Evolutionary conservation across 23 tunicate species (phyloP).

Genomic region (Diplosoma virens): DNA sequence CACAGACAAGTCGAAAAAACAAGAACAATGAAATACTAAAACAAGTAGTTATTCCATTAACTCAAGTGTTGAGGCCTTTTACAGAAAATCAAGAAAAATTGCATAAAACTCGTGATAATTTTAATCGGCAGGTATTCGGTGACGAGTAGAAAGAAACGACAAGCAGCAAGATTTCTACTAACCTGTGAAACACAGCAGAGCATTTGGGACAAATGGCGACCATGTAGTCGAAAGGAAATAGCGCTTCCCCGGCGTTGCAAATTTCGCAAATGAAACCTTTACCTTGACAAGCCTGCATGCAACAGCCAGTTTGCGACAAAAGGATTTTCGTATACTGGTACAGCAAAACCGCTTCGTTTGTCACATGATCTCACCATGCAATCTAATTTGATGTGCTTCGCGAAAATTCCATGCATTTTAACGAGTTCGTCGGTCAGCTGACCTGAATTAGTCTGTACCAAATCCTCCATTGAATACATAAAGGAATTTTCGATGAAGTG

Average conservation of each 20-base stretch:
- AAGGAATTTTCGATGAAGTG: constrained; percentile 85
- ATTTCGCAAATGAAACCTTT: constrained; percentile 97
- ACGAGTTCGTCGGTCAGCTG: constrained; percentile 39
- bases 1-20: too few species aligned
- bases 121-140: too few species aligned
- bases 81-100: too few species aligned
- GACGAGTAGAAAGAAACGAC: neutral
- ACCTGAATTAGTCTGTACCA: constrained; percentile 49
- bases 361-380: constrained; percentile 52
- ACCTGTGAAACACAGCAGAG: constrained; percentile 84
- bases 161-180: constrained; percentile 2
- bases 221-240: constrained; percentile 81
- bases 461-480: constrained; percentile 83
- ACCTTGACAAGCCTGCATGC: constrained; percentile 62
- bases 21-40: too few species aligned
- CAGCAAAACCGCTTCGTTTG: neutral
- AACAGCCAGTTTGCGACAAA: neutral
- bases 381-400: constrained; percentile 85
- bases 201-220: constrained; percentile 73
- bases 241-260: constrained; percentile 79
- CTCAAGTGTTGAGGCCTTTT: too few species aligned
- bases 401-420: constrained; percentile 55
- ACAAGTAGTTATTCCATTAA: too few species aligned
- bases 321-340: neutral
- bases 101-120: too few species aligned